A percentile compares a stretch with the other conserved stretches of the same genome.
phyloP scores from a whole-genome alignment of 2,797 vertebrate species.

The Chromobotia macracanthus region DNA sequence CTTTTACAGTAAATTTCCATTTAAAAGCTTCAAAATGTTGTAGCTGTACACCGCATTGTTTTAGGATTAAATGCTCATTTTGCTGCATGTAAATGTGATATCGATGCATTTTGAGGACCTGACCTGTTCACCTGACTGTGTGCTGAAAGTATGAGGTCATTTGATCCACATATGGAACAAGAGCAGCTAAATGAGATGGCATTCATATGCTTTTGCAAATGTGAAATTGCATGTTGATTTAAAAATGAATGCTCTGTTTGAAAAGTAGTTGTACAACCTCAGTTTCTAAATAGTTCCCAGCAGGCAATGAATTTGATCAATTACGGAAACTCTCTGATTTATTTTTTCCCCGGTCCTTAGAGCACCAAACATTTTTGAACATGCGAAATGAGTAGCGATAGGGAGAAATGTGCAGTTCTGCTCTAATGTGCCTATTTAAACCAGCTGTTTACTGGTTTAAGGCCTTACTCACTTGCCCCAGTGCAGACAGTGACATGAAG shows the following conservation, averaged over 20 bases:
- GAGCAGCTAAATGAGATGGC: constrained; percentile 52
- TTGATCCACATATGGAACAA: constrained; percentile 73
- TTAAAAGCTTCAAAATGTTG: too few species aligned
- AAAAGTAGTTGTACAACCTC: neutral
- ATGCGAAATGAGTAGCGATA: constrained; percentile 3
- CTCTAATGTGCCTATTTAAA: constrained; percentile 7
- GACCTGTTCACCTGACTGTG: constrained; percentile 63
- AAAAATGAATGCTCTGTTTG: constrained; percentile 42
- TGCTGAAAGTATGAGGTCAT: constrained; percentile 61
- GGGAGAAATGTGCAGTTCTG: neutral
- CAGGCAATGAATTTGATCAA: constrained; percentile 38
- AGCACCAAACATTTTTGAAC: constrained; percentile 10
- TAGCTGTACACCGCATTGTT: too few species aligned
- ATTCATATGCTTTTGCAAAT: constrained; percentile 66
- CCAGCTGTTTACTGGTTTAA: constrained; percentile 35
- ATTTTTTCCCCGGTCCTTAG: constrained; percentile 11
- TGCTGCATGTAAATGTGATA: constrained; percentile 65
- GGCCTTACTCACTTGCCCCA: constrained; percentile 6
- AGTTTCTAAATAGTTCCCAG: constrained; percentile 25
- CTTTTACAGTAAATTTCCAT: too few species aligned
- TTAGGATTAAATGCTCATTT: too few species aligned
- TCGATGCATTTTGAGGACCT: constrained; percentile 44
- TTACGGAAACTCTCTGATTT: constrained; percentile 22
- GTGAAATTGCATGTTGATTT: constrained; percentile 68
- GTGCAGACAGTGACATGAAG: constrained; percentile 22